phyloP scores from a whole-genome alignment of 2,888 invertebrate species.

The Anarsia innoxiella region DNA sequence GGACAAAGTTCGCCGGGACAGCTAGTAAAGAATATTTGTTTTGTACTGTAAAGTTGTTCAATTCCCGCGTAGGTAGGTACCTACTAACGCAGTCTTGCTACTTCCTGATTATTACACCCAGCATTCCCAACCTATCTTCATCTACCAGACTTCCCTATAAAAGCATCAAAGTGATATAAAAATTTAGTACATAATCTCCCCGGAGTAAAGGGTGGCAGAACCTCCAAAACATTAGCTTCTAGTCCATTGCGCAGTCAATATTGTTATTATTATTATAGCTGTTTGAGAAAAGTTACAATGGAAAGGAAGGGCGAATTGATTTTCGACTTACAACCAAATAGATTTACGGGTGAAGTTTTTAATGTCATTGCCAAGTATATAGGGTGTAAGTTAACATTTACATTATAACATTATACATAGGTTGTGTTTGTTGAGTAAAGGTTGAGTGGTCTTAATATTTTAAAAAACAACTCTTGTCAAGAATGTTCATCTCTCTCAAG shows the following conservation, averaged over 20 bases:
- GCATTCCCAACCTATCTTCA: no score
- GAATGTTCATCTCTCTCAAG: no score
- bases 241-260: slow-evolving; percentile 3
- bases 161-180: not conserved
- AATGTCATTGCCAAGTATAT: not conserved
- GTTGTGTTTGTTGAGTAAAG: not conserved
- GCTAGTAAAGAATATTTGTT: no score
- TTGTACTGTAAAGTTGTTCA: no score
- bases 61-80: no score
- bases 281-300: slow-evolving; percentile 8
- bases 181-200: slow-evolving; percentile 1
- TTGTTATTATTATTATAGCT: slow-evolving; percentile 9
- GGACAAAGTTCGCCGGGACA: no score
- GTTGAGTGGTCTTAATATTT: not conserved
- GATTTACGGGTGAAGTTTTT: not conserved
- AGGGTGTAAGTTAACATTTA: not conserved
- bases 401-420: not conserved
- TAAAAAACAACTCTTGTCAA: no score
- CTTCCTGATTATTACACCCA: no score
- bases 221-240: not conserved
- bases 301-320: slow-evolving; percentile 2
- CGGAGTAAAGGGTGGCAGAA: not conserved
- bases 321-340: not conserved
- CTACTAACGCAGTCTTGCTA: no score
- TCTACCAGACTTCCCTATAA: no score